A percentile compares a stretch with the other conserved stretches of the same genome.
Evolutionary conservation across 1,140 invertebrate genomes (phyloP).

Genomic region (Hycleus phaleratus): DNA sequence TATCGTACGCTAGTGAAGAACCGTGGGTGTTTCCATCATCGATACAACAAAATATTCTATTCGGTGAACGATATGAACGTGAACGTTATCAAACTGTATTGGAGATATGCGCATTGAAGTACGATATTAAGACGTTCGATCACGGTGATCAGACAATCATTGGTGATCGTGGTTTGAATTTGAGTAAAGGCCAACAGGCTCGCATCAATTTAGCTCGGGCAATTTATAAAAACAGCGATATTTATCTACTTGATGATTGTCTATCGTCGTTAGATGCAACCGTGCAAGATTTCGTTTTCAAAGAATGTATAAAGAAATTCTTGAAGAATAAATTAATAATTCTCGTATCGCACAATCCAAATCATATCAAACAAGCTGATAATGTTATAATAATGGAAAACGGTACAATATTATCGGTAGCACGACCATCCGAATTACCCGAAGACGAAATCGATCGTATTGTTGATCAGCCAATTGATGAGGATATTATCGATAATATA

Average conservation of each 20-base stretch:
- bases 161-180: constrained; percentile 68
- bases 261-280: constrained; percentile 75
- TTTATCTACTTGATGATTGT: constrained; percentile 77
- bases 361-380: constrained; percentile 72
- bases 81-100: constrained; percentile 52
- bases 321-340: constrained; percentile 64
- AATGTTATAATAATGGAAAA: constrained; percentile 55
- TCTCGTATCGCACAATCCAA: constrained; percentile 72
- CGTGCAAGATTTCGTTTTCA: constrained; percentile 72
- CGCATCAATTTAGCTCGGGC: constrained; percentile 81
- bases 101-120: constrained; percentile 24
- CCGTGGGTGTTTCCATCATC: constrained; percentile 65
- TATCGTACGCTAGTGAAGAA: constrained; percentile 74
- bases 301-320: constrained; percentile 61
- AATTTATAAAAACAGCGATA: constrained; percentile 68
- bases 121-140: constrained; percentile 26
- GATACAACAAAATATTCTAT: constrained; percentile 56
- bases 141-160: constrained; percentile 70
- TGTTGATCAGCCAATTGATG: constrained; percentile 16
- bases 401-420: constrained; percentile 45
- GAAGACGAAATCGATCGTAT: constrained; percentile 16
- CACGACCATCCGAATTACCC: constrained; percentile 14
- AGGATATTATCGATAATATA: constrained; percentile 17
- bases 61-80: constrained; percentile 43
- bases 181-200: constrained; percentile 84